Evolutionary conservation across 2,113 vertebrate species (phyloP), one percentile per base, ranked within the genome.

Genomic region (Actinemys pallida): DNA sequence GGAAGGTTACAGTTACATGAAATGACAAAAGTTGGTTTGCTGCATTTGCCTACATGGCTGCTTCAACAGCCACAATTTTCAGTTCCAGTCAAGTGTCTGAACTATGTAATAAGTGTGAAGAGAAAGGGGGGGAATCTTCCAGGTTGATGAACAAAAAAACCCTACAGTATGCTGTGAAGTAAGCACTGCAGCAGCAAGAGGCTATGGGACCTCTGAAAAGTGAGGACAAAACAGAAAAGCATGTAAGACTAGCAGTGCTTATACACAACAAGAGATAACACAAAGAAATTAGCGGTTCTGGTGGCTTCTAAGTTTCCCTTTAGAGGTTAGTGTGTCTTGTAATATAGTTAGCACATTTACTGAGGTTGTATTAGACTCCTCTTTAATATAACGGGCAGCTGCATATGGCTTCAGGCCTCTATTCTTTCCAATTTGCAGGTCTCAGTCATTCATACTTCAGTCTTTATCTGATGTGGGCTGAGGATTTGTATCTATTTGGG

Each of bases 401-500:
- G 14, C 0, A 0, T 19, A 0, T 0, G 35, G 47, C 2, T 4
- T 2, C 0, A 0, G 0, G 24, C 1, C 17, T 29, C 52, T 53
- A 53, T 53, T 53, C 52, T 42, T 31, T 24, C 62, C 85, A 31
- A 62, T 12, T 31, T 62, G 29, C 29, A 13, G 24, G 29, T 62
- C 31, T 35, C 27, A 10, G 12, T 65, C 13, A 65, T 65, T 65
- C 31, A 65, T 35, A 14, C 27, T 35, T 65, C 62, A 65, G 31
- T 29, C 62, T 65, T 65, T 16, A 65, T 65, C 62, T 14, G 62
- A 65, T 35, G 7, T 17, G 62, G 62, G 62, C 62, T 16, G 31
- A 65, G 62, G 62, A 35, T 65, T 29, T 65, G 31, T 13, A 35
- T 65, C 13, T 65, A 16, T 13, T 7, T 65, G 62, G 27, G 12